A percentile compares a stretch with the other conserved stretches of the same genome.
These are phyloP conservation scores for Lysiphlebus fabarum DNA, from an alignment of 1,140 invertebrate genomes.

Conservation along the genomic window DNA sequence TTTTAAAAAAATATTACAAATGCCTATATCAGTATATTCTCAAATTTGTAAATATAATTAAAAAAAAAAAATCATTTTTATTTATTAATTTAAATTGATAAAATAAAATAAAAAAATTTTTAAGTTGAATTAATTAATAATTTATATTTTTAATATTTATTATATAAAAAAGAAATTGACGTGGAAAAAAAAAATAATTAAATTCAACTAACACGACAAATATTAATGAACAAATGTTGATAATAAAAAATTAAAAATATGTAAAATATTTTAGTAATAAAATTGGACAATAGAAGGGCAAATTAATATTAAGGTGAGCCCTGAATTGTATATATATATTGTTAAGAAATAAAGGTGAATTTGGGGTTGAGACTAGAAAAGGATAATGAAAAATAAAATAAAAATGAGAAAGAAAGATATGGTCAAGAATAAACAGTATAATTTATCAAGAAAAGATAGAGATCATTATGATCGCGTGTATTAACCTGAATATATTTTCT, in stretches of 20 bases:
- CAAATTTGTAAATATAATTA: too few relatives aligned
- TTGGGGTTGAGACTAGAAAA: constrained; percentile 13
- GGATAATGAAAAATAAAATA: constrained; percentile 24
- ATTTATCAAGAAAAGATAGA: constrained; percentile 54
- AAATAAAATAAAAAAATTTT: too few relatives aligned
- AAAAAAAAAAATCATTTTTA: too few relatives aligned
- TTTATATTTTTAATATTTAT: too few relatives aligned
- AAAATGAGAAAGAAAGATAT: constrained; percentile 26
- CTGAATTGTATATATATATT: constrained; percentile 23
- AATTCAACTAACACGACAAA: background rate
- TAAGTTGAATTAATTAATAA: too few relatives aligned
- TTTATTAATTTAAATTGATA: too few relatives aligned
- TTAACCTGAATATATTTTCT: constrained; percentile 45
- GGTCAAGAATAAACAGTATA: constrained; percentile 45
- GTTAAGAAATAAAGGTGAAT: constrained; percentile 10
- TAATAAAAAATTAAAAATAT: constrained; percentile 35
- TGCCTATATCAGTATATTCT: too few relatives aligned
- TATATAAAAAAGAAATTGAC: too few relatives aligned
- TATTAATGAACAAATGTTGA: constrained; percentile 8
- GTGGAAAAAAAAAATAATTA: constrained; percentile 7
- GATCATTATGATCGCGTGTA: constrained; percentile 51
- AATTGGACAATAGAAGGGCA: constrained; percentile 49
- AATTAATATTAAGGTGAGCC: constrained; percentile 51
- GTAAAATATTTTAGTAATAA: constrained; percentile 52
- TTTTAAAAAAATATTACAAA: too few relatives aligned